Base-by-base conservation (phyloP, 2,113 vertebrate species). In the Cromileptes altivelis region DNA sequence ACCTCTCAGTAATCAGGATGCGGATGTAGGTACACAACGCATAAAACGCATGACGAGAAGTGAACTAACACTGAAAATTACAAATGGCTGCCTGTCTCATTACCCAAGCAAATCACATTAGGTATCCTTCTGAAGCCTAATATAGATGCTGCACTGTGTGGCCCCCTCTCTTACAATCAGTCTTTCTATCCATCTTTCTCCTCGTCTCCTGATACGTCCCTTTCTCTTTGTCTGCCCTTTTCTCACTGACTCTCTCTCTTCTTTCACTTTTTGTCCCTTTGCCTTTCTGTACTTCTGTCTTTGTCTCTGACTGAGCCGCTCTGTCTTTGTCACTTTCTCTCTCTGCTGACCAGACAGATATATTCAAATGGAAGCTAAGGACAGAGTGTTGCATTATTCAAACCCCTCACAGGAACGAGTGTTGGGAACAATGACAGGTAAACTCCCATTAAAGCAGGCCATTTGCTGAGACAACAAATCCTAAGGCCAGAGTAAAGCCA, bases 71-170 rank as follows among this genome's bases (percentile, higher is more conserved):
- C 25, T 2, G 37, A 88, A 88, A 85, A 86, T 90, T 80, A 92
- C 70, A 87, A 90, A 92, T 88, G 68, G 80, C 84, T 75, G 58
- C 68, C 50, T 85, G 88, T 93, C 81, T 91, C 89, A 89, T 93
- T 93, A 91, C 73, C 67, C 47, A 82, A 84, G 80, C 74, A 91
- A 92, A 93, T 91, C 65, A 81, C 84, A 90, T 91, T 81, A 87
- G 62, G 78, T 86, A 81, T 80, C 68, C 80, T 86, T 71, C 18
- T 19, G 70, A 88, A 85, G 72, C 71, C 55, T 67, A 69, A 85
- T 80, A 85, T 72, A 81, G 67, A 82, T 52, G 77, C 70, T 70
- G 81, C 49, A 62, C 80, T 74, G 78, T 73, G 58, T 83, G 56
- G 55, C 53, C 78, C 76, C 52, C 65, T 90, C 88, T 40, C 49